Evolutionary conservation across 2,888 invertebrate species (phyloP).

Genomic region (Pachymerium ferrugineum): DNA sequence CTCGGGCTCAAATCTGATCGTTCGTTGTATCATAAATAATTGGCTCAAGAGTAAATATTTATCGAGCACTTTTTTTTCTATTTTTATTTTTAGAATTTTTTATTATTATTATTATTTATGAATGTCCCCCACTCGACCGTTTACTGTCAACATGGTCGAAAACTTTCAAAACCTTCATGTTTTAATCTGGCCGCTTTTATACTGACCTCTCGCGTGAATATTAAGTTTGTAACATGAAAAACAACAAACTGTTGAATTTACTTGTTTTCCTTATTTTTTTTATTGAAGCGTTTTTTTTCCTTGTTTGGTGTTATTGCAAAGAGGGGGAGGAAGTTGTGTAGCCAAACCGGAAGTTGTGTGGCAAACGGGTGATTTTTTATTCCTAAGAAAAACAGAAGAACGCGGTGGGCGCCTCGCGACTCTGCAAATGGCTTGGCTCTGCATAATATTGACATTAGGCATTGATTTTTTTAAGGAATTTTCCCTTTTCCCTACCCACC

Average conservation of each 20-base stretch:
- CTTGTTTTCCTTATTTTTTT: neutral
- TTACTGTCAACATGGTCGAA: conserved; percentile 12
- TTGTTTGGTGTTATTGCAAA: neutral
- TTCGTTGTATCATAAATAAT: conserved; percentile 18
- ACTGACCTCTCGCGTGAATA: too few relatives aligned
- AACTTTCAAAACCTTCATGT: neutral
- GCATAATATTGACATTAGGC: conserved; percentile 30
- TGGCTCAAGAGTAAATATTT: conserved; percentile 18
- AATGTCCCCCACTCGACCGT: neutral
- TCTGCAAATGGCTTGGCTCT: conserved; percentile 27
- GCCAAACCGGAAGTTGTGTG: conserved; percentile 12
- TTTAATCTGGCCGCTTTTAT: neutral
- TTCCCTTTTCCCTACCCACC: conserved; percentile 21
- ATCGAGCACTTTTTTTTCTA: neutral
- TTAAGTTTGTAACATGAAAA: too few relatives aligned
- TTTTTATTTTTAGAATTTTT: neutral
- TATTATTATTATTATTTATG: neutral
- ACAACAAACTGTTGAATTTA: conserved; percentile 11
- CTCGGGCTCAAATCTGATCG: conserved; percentile 8
- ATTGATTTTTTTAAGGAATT: conserved; percentile 29
- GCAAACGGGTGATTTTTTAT: conserved; percentile 28
- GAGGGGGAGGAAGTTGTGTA: conserved; percentile 12
- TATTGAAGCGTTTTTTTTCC: neutral
- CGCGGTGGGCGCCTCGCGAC: conserved; percentile 17
- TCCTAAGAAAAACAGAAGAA: conserved; percentile 29